A percentile compares a stretch with the other conserved stretches of the same genome.
Evolutionary conservation across 1,140 invertebrate genomes (phyloP).

Genomic region (Heliconius melpomene): DNA sequence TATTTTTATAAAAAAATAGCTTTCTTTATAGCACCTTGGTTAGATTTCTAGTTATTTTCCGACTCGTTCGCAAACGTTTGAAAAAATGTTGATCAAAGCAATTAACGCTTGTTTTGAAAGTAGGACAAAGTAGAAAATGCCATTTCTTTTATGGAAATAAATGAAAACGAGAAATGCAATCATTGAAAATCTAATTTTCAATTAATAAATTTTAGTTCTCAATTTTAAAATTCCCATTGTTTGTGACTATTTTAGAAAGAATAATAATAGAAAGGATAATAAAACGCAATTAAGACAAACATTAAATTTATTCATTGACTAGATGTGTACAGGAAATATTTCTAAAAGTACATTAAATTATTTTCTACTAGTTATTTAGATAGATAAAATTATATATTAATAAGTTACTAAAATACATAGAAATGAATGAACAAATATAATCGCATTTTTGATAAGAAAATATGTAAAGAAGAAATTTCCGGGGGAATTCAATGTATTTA

Average conservation of each 20-base stretch:
- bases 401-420: background rate
- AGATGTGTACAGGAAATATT: constrained; percentile 39
- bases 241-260: no score
- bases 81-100: constrained; percentile 2
- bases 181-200: background rate
- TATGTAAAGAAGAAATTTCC: no score
- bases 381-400: background rate
- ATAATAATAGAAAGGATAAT: background rate
- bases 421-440: background rate
- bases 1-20: background rate
- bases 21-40: background rate
- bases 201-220: no score
- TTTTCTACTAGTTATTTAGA: background rate
- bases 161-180: background rate
- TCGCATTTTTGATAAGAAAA: no score
- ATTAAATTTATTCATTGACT: constrained; percentile 53
- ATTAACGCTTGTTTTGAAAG: background rate
- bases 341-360: constrained; percentile 5
- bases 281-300: constrained; percentile 48
- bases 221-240: no score
- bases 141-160: background rate
- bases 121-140: background rate
- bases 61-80: background rate
- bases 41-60: background rate
- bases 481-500: no score